Evolutionary conservation across 2,797 vertebrate species (phyloP).

Genomic region (Galaxias olidus): DNA sequence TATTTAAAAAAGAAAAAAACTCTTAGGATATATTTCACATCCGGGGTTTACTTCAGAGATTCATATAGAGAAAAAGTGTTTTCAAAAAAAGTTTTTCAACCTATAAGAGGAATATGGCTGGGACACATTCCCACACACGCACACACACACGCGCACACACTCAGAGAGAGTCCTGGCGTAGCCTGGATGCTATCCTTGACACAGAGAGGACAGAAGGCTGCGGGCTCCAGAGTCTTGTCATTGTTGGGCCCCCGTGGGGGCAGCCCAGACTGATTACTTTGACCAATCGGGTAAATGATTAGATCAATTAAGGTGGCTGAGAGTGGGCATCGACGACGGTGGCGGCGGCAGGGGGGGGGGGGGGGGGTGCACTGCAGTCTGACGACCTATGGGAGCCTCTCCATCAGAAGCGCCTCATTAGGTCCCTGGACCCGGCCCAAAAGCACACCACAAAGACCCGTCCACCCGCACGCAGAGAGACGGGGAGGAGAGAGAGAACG

Average conservation of each 20-base stretch:
- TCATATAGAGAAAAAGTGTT: no score
- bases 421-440: conserved; percentile 71
- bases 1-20: no score
- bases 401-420: conserved; percentile 78
- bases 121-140: background rate
- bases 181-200: conserved; percentile 27
- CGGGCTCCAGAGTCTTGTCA: conserved; percentile 63
- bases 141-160: background rate
- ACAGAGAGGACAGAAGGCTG: conserved; percentile 34
- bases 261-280: conserved; percentile 73
- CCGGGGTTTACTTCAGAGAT: no score
- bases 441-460: conserved; percentile 48
- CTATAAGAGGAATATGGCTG: background rate
- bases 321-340: conserved; percentile 62
- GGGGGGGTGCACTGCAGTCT: conserved; percentile 62
- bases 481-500: conserved; percentile 25
- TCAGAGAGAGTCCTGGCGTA: conserved; percentile 5
- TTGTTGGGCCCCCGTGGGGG: conserved; percentile 66
- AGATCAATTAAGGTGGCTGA: conserved; percentile 74
- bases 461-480: background rate
- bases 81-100: no score
- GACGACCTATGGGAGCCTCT: conserved; percentile 65
- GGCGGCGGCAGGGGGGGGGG: no score
- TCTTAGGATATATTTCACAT: no score
- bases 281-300: conserved; percentile 77